These are phyloP conservation scores for Scomber scombrus DNA, from an alignment of 2,113 vertebrate species.

Conservation along the genomic window DNA sequence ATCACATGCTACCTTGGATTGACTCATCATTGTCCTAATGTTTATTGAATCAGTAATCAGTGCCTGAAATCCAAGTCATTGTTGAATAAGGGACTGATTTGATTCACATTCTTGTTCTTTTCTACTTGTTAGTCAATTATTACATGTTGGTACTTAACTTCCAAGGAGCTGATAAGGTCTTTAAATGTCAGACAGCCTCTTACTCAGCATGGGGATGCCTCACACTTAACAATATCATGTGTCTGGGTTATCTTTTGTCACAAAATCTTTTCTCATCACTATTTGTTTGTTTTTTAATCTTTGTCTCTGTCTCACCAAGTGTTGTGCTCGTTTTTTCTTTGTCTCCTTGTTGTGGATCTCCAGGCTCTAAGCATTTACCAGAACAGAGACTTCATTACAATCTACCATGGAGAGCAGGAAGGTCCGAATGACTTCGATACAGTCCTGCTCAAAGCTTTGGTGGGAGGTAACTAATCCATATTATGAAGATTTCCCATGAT, in stretches of 20 bases:
- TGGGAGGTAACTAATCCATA: constrained; percentile 82
- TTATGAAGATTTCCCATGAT: neutral
- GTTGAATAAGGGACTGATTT: neutral
- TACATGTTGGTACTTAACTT: neutral
- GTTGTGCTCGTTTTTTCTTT: neutral
- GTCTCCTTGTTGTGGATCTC: neutral
- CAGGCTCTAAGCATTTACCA: constrained; percentile 89
- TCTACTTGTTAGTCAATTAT: neutral
- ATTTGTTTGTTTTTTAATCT: neutral
- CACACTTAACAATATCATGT: neutral
- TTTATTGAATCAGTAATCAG: constrained; percentile 6
- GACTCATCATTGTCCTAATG: no score
- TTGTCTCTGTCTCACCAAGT: neutral
- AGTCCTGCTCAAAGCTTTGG: constrained; percentile 88
- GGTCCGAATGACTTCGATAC: constrained; percentile 91
- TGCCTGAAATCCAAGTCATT: neutral
- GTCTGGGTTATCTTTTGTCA: neutral
- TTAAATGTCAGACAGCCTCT: neutral
- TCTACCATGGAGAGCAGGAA: constrained; percentile 88
- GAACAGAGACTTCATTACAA: constrained; percentile 86
- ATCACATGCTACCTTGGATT: no score
- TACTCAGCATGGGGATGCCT: neutral
- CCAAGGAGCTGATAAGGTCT: neutral
- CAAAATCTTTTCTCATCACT: neutral
- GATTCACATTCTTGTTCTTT: neutral